Evolutionary conservation across 2,888 invertebrate genomes (phyloP), one percentile per base, ranked within the genome.

Genomic region (Alentia gelatinosa): DNA sequence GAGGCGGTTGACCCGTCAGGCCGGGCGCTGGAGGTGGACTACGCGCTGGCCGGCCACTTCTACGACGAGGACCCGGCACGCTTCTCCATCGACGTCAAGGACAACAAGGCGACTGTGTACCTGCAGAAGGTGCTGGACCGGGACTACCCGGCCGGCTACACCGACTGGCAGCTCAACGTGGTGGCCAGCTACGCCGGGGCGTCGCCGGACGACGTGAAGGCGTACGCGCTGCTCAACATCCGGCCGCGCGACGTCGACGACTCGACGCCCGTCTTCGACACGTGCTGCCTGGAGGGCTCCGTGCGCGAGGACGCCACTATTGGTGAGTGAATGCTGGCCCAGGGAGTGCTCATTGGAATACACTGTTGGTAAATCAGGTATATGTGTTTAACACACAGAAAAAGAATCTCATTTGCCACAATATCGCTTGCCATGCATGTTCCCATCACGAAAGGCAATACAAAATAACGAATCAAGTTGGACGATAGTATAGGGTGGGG

Each of bases 81-180:
- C 39, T 93, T 93, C 89, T 35, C 4, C 19, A 75, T 93, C 5
- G 33, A 1, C 35, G 30, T 19, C 91, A 92, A 35, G 40, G 42
- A n/a, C 47, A 86, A 86, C 86, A 86, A 86, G 50, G 86, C 86
- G 19, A 86, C 42, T 26, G 50, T 93, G 37, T 89, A 63, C 23
- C 42, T 93, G 89, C 42, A 86, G 33, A 39, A 47, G 56, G 39
- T 40, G 30, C 56, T 93, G 42, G 93, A 93, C 90, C 91, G 93
- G 5, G 93, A 93, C 88, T 91, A 91, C 26, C 93, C 93, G 15
- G 86, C 88, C 15, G 93, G 93, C 15, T 91, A 90, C 88, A 88
- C 89, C 88, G 89, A 89, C 79, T 92, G 92, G 91, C 92, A 91
- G 91, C 35, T 93, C n/a, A 93, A 93, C 74, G 91, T 93, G 33